A percentile compares a stretch with the other conserved stretches of the same genome.
Conservation (phyloP, 1,140 invertebrate species). For the Tribolium madens region DNA sequence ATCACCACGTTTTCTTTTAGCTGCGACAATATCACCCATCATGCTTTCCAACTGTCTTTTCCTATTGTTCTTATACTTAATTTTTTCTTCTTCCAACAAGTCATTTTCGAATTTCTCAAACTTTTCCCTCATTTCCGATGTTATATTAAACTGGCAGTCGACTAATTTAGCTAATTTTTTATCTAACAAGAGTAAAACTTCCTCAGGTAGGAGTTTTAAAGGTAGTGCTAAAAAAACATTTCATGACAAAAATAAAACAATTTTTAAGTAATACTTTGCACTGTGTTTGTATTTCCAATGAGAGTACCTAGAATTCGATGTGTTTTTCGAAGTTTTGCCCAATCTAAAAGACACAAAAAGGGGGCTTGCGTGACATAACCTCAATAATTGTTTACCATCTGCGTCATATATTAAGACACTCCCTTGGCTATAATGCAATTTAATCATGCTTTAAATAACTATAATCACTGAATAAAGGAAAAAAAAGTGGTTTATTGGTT, state of each 20-base stretch:
- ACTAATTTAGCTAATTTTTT: conserved; percentile 55
- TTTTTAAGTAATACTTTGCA: background rate
- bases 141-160: conserved; percentile 14
- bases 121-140: conserved; percentile 34
- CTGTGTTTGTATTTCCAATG: conserved; percentile 52
- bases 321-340: conserved; percentile 55
- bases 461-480: too few species aligned
- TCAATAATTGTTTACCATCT: conserved; percentile 38
- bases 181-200: conserved; percentile 56
- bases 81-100: conserved; percentile 55
- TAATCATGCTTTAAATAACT: conserved; percentile 45
- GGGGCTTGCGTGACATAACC: background rate
- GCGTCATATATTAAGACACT: conserved; percentile 52
- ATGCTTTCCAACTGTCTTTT: conserved; percentile 57
- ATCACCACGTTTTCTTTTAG: conserved; percentile 59
- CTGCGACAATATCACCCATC: conserved; percentile 61
- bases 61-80: conserved; percentile 56
- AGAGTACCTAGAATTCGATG: conserved; percentile 60
- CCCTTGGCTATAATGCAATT: conserved; percentile 41
- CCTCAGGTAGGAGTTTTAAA: conserved; percentile 59
- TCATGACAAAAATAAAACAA: background rate
- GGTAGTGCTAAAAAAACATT: conserved; percentile 55
- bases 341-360: conserved; percentile 50
- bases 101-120: conserved; percentile 53
- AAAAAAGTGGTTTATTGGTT: too few species aligned